phyloP scores from a whole-genome alignment of 2,113 vertebrate species.

The Phrynosoma blainvillii region DNA sequence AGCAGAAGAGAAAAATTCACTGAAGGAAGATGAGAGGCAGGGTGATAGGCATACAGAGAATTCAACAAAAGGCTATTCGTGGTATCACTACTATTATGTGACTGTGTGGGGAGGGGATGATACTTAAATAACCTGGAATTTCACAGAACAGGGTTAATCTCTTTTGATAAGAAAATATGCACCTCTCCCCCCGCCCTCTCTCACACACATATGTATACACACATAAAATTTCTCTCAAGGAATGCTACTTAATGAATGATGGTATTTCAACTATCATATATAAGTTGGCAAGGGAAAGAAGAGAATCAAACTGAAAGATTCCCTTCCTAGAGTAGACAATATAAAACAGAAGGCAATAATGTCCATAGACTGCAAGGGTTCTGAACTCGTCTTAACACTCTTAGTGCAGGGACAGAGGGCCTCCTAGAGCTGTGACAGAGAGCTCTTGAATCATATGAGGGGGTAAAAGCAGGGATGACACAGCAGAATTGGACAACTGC shows the following conservation, averaged over 20 bases:
- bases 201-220: no score
- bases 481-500: not conserved
- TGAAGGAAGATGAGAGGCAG: not conserved
- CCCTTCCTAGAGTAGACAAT: not conserved
- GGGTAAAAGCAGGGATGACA: not conserved
- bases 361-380: not conserved
- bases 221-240: not conserved
- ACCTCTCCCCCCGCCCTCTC: no score
- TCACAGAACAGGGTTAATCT: not conserved
- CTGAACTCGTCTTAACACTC: not conserved
- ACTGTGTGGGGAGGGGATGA: not conserved
- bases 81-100: not conserved
- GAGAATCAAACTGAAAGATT: not conserved
- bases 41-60: not conserved
- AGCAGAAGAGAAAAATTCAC: not conserved
- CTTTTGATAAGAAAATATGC: not conserved
- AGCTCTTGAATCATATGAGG: not conserved
- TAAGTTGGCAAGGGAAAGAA: not conserved
- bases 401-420: not conserved
- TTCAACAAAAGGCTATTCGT: not conserved
- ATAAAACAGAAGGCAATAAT: not conserved
- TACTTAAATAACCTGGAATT: not conserved
- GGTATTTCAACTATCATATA: not conserved
- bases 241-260: not conserved
- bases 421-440: not conserved